Base-by-base conservation (phyloP, 2,113 vertebrate genomes). In the Vidua macroura region DNA sequence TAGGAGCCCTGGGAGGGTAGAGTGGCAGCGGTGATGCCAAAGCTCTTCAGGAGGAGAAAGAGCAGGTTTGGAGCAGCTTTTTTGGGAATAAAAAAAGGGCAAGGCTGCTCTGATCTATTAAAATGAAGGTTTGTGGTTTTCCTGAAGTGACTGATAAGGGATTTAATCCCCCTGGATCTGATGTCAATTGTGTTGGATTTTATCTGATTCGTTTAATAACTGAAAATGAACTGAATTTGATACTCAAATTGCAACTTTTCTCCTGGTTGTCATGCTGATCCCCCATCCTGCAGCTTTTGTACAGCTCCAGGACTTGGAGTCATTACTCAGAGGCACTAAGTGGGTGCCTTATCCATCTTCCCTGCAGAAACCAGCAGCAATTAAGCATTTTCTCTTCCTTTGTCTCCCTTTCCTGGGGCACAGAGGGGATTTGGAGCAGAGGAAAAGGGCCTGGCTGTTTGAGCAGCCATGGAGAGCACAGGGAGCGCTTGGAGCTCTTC, bases 271-370 rank as follows among this genome's bases (percentile, higher is more conserved):
- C 25, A 3, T 3, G 16, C 43, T 35, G 33, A 6, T 46, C 58
- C 46, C 10, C 59, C 24, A 0, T 37, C 20, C 48, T 9, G 53
- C 23, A 14, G 44, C 59, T 58, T 66, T 43, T 28, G 5, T 28
- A 13, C 44, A 58, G 10, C 52, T 67, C 52, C 46, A 59, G 43
- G 17, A 8, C 75, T 8, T 31, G 58, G 25, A 56, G 49, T 12
- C 0, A 0, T 63, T 25, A 3, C 35, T 64, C 64, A 53, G 46
- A 10, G 31, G 30, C 33, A 4, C 0, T 12, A 0, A 24, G 13
- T 1, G 11, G 20, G 27, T 18, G 60, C n/a, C 2, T 7, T 14
- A 3, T 12, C 55, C 72, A 48, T 17, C 35, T 64, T 46, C 14
- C 35, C 58, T 60, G 52, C n/a, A 21, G 77, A 43, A 44, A 31